Evolutionary conservation across 2,113 vertebrate species (phyloP).

Genomic region (Rhinolophus sinicus): DNA sequence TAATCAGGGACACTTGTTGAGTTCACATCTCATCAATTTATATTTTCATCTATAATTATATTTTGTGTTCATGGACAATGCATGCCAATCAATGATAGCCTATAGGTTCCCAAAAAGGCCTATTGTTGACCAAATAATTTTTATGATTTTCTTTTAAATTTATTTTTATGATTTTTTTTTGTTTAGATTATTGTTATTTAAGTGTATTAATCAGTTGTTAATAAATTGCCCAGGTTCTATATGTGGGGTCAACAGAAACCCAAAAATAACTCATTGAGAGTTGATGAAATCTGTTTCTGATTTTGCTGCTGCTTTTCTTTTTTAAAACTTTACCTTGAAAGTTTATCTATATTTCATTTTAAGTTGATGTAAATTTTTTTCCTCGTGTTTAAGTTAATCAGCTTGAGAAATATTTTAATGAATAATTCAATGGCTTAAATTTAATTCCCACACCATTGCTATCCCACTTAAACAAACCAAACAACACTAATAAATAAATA

Average conservation of each 20-base stretch:
- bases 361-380: too few relatives aligned
- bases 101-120: not conserved
- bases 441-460: not conserved
- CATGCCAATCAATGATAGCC: not conserved
- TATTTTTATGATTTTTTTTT: not conserved
- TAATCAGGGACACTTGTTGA: not conserved
- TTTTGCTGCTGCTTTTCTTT: not conserved
- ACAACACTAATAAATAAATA: constrained; percentile 16
- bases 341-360: too few relatives aligned
- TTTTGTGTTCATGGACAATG: not conserved
- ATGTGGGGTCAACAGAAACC: not conserved
- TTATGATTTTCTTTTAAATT: not conserved
- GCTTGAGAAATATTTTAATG: constrained; percentile 24
- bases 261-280: not conserved
- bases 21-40: not conserved
- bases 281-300: not conserved
- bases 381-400: too few relatives aligned
- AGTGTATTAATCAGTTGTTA: not conserved
- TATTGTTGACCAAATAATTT: not conserved
- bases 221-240: not conserved
- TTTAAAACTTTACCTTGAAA: too few relatives aligned
- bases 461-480: not conserved
- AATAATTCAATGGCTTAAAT: not conserved
- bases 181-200: not conserved
- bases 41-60: not conserved